These are phyloP conservation scores for Stegana nigrithorax DNA, from an alignment of 2,888 invertebrate species.

Conservation along the genomic window DNA sequence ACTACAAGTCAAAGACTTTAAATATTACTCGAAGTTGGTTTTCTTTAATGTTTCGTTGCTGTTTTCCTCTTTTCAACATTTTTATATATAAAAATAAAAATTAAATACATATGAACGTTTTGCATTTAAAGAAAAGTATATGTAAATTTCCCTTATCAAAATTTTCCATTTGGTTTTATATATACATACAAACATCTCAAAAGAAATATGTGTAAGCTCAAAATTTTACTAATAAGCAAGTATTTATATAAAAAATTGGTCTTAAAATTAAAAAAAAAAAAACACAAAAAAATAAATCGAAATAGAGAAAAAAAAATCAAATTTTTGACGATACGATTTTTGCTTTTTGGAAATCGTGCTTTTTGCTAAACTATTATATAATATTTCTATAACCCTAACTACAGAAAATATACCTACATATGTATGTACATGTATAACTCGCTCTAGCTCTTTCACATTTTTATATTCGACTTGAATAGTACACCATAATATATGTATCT, in stretches of 20 bases:
- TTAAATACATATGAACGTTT: neutral
- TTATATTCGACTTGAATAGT: no score
- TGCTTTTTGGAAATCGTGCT: slow-evolving; percentile 60
- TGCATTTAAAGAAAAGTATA: neutral
- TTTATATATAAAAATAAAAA: neutral
- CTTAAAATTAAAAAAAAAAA: slow-evolving; percentile 27
- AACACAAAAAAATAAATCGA: neutral
- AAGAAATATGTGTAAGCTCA: neutral
- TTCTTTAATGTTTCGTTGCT: neutral
- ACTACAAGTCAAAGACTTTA: neutral
- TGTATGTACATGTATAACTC: slow-evolving; percentile 48
- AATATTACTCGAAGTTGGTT: neutral
- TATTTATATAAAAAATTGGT: slow-evolving; percentile 34
- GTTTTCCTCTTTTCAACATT: neutral
- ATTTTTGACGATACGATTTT: slow-evolving; percentile 58
- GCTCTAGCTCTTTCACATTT: no score
- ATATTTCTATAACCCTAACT: slow-evolving; percentile 51
- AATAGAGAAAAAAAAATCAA: slow-evolving; percentile 37
- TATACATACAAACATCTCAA: no score
- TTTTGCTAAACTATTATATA: slow-evolving; percentile 53
- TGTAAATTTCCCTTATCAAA: slow-evolving; percentile 7
- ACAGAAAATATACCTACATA: slow-evolving; percentile 40
- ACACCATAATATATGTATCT: no score
- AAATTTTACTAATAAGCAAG: neutral
- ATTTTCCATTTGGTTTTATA: no score